Base-by-base conservation (phyloP, 30 jellyfish, hydroid and myxozoan genomes). In the Chironex yamaguchii region DNA sequence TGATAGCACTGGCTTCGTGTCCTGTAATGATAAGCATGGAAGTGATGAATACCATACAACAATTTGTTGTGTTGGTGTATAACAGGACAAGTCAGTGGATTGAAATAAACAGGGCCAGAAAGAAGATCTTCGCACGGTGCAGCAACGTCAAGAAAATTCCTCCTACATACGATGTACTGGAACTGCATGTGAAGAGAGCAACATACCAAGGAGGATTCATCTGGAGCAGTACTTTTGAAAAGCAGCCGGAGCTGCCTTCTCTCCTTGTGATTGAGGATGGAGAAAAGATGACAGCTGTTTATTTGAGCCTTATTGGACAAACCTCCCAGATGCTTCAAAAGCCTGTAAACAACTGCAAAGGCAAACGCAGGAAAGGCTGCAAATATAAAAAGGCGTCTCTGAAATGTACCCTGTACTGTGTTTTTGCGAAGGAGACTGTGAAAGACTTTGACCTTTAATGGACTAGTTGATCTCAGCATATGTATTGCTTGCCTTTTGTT, bases 241-340 rank as follows among this genome's bases (percentile, higher is more conserved):
- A 48, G 62, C 62, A 6, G 79, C 58, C 4, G 79, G 79, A 65
- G 79, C 79, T 65, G 4, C 79, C 79, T 4, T n/a, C n/a, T 65
- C 79, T 24, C 79, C 79, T 21, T 65, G 79, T 4, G 79, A 65
- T 6, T 65, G 79, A 54, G 79, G 79, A 65, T 65, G 79, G 79
- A 65, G 65, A 65, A 65, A 65, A 29, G 79, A 65, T 65, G 79
- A 65, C 79, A 65, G 67, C 79, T 22, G 79, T 65, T 65, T 65
- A 65, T 65, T 21, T 65, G 79, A 65, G 79, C 79, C 79, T 25
- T 54, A 65, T 65, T 65, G 79, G 79, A 65, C 79, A 6, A 65
- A 65, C 65, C 79, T 65, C 79, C 79, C 79, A 65, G 79, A 65
- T 65, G 79, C 79, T 65, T 65, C 79, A 21, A 65, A 65, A 65